Base-by-base conservation (phyloP, 2,888 invertebrate species). In the Lochmaea crataegi region DNA sequence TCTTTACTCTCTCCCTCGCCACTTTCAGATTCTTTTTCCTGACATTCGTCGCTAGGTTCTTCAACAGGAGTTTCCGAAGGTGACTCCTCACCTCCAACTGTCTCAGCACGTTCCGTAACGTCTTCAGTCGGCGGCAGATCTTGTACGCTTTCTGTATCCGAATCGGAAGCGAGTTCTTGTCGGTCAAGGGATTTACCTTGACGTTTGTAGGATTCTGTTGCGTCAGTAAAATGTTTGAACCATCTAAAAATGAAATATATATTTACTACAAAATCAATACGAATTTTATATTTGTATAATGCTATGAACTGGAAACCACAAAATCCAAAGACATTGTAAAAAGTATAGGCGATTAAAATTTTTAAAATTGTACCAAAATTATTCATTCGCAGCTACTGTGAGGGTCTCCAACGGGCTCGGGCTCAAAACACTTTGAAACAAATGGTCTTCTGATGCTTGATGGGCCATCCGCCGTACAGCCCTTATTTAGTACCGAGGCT, bases 121-220 rank as follows among this genome's bases (percentile, higher is more conserved):
- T 77, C 78, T 57, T 75, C 70, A 10, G 77, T 56, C 11, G 75
- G 76, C 57, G 75, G 76, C 57, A 74, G 71, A 42, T 79, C 80
- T 42, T 77, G 79, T 11, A 78, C 75, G 18, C 76, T 73, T 58
- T 79, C 79, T 18, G 77, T 68, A 63, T 80, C 80, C n/a, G 79
- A 76, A 68, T 80, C 80, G 14, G 79, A 77, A 51, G 75, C 76
- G 4, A 77, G 68, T 22, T 76, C 77, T 63, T 74, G 69, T 12
- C 72, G 71, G 51, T 71, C 71, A 38, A 53, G 66, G 12, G 84
- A 80, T 77, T 85, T 85, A 53, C 86, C 86, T 76, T 87, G 87
- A 22, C 85, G 82, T 63, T 77, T 77, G 61, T 81, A 80, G 32
- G 78, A 71, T 56, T 80, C 81, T 7, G 80, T 78, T 14, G 80